These are phyloP conservation scores for Cranoglanis bouderius DNA, from an alignment of 2,113 vertebrate species.

Conservation along the genomic window DNA sequence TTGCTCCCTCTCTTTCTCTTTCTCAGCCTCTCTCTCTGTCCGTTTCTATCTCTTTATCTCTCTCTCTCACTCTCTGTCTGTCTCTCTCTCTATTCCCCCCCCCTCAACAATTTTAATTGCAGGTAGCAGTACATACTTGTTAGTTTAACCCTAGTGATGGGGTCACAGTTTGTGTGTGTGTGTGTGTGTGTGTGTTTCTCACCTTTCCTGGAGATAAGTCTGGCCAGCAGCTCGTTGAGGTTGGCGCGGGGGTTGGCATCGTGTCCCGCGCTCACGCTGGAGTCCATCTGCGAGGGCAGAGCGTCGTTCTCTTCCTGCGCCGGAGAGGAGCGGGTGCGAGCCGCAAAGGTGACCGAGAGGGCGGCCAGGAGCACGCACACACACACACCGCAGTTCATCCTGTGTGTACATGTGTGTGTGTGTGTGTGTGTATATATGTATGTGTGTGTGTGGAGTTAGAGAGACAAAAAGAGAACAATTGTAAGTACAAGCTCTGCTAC, in stretches of 20 bases:
- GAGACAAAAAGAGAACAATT: not conserved
- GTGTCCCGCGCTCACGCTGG: slow-evolving; percentile 55
- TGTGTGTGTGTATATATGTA: not conserved
- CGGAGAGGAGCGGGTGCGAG: slow-evolving; percentile 72
- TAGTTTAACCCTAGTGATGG: not conserved
- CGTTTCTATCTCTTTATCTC: not conserved
- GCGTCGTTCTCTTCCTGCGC: slow-evolving; percentile 60
- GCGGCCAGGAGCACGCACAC: slow-evolving; percentile 83
- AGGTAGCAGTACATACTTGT: too few relatives aligned
- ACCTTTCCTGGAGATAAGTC: slow-evolving; percentile 91
- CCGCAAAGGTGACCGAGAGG: slow-evolving; percentile 78
- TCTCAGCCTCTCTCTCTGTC: not conserved
- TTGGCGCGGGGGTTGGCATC: slow-evolving; percentile 78
- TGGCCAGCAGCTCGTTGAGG: slow-evolving; percentile 83
- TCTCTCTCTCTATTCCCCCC: not conserved
- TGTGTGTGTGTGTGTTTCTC: slow-evolving; percentile 29
- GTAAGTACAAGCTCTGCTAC: not conserved
- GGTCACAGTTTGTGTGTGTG: not conserved
- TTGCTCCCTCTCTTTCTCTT: not conserved
- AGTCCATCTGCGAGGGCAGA: slow-evolving; percentile 61
- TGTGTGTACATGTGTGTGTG: slow-evolving; percentile 14
- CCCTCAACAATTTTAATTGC: not conserved
- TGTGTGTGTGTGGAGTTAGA: slow-evolving; percentile 7
- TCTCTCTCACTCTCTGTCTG: not conserved
- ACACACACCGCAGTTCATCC: slow-evolving; percentile 83